Percentiles rank a stretch among this genome's conserved stretches.
These are phyloP conservation scores for Orchesella flavescens DNA, from an alignment of 2,888 invertebrate genomes.

Conservation along the genomic window DNA sequence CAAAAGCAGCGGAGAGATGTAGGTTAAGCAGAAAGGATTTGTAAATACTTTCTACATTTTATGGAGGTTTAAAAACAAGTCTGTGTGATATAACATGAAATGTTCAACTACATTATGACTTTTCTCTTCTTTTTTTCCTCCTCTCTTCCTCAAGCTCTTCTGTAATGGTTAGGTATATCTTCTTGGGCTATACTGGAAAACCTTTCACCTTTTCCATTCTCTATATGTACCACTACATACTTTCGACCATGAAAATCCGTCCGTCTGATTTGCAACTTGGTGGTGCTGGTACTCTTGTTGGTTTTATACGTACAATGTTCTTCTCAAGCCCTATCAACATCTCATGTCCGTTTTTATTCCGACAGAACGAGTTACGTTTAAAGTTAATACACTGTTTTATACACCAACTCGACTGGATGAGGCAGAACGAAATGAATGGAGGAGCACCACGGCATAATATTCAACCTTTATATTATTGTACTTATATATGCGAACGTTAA, in stretches of 20 bases:
- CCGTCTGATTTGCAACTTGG: conserved; percentile 8
- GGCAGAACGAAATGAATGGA: conserved; percentile 1
- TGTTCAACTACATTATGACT: conserved; percentile 25
- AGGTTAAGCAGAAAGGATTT: not conserved
- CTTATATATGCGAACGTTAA: not conserved
- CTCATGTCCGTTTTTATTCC: conserved; percentile 21
- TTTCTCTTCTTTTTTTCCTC: conserved; percentile 12
- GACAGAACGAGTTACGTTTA: conserved; percentile 21
- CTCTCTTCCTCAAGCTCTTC: conserved; percentile 18
- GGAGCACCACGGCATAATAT: conserved; percentile 21
- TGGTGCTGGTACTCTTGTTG: too few species aligned
- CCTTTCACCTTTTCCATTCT: conserved; percentile 48
- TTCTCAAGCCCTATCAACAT: not conserved
- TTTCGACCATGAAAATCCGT: conserved; percentile 4
- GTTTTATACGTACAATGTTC: not conserved
- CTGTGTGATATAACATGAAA: conserved; percentile 23
- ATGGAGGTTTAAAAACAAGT: conserved; percentile 17
- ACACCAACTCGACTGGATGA: not conserved
- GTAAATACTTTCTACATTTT: not conserved
- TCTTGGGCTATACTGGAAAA: conserved; percentile 3
- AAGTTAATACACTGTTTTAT: conserved; percentile 3
- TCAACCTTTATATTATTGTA: too few species aligned
- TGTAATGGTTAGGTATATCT: not conserved
- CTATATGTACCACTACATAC: not conserved
- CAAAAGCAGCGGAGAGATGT: not conserved